Conservation (phyloP, 2,888 invertebrate species). For the Germaria angustata region DNA sequence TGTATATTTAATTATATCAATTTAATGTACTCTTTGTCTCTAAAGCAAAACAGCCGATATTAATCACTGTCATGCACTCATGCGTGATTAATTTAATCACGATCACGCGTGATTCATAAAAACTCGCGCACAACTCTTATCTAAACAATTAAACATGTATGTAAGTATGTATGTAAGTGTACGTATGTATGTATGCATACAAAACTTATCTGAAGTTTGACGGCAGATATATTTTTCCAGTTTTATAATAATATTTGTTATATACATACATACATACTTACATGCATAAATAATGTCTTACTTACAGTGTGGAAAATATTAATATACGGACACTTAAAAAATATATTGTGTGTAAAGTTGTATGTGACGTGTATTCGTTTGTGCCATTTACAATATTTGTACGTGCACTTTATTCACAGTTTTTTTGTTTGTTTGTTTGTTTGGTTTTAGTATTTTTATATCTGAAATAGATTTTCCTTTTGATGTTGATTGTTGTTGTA, state of each 20-base stretch:
- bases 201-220: too few species aligned
- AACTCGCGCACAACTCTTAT: too few species aligned
- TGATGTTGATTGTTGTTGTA: constrained; percentile 25
- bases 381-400: neutral
- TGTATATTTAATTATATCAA: too few species aligned
- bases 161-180: too few species aligned
- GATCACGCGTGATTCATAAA: too few species aligned
- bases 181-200: too few species aligned
- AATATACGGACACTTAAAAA: neutral
- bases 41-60: too few species aligned
- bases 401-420: constrained; percentile 22
- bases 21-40: too few species aligned
- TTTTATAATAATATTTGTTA: too few species aligned
- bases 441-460: constrained; percentile 10
- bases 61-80: neutral
- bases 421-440: neutral
- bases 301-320: neutral
- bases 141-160: neutral
- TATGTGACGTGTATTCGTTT: neutral
- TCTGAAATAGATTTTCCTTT: constrained; percentile 33
- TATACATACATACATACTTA: too few species aligned
- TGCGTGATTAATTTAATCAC: neutral
- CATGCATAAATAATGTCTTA: too few species aligned
- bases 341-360: neutral
- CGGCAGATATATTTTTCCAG: too few species aligned